phyloP scores from a whole-genome alignment of 2,113 vertebrate genomes.

The Felis catus region F.catus_Fca126_mat1.0 CM031412.1:201905001-201905500 shows the following conservation, averaged over 20 bases:
- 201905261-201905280: background rate
- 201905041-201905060: no score
- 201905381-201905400: background rate
- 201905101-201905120: background rate
- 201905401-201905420: background rate
- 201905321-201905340: background rate
- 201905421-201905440: no score
- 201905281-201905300: background rate
- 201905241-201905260: no score
- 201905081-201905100: background rate
- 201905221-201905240: no score
- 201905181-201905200: background rate
- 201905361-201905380: background rate
- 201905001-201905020: no score
- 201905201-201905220: background rate
- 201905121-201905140: background rate
- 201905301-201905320: background rate
- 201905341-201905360: no score
- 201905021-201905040: no score
- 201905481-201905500: background rate
- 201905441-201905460: background rate
- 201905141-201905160: background rate
- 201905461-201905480: background rate
- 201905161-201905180: background rate
- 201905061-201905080: background rate